Evolutionary conservation across 2,888 invertebrate species (phyloP), one percentile per base, ranked within the genome.

Genomic region (Lepidochitona cinerea): DNA sequence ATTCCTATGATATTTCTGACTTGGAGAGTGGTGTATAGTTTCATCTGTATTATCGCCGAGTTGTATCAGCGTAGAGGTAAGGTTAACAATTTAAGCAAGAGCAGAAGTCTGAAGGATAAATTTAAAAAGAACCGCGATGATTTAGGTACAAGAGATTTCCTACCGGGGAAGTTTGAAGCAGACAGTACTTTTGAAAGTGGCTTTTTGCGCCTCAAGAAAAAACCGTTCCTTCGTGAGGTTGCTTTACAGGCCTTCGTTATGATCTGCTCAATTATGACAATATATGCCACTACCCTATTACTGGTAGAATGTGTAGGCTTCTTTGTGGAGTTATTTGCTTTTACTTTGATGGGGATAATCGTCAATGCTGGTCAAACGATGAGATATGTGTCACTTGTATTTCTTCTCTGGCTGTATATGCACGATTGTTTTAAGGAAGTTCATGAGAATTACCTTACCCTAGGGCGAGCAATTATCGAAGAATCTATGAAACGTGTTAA

Each of bases 371-470:
- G 68, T 5, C 32, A 68, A 26, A 73, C 77, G 1, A 71, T 71
- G 37, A 71, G 74, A 35, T 82, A 80, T 66, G 52, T 79, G 14
- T 72, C 80, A 32, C 72, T 82, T 23, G 72, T 66, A 12, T 75
- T 79, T 71, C 79, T 80, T 75, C 66, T 75, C 3, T 37, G 26
- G 82, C 66, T 83, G 23, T 83, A 83, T 70, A 68, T 70, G 59
- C 82, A 79, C 70, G 81, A 82, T 77, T 74, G 73, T 14, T 83
- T 76, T 71, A 78, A 83, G 71, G 81, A 80, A 66, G 83, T 83
- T 32, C 75, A 77, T 37, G 80, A 83, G 69, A 81, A 79, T 54
- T 83, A 83, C 74, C 74, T 82, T 12, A 80, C 81, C 73, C 76
- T 83, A 32, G 82, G 82, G 72, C 77, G 77, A 53, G 74, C 80